Percentiles rank a stretch among this genome's conserved stretches.
These are phyloP conservation scores for Indicator maculatus DNA, from an alignment of 2,113 vertebrate genomes.

Conservation along the genomic window DNA sequence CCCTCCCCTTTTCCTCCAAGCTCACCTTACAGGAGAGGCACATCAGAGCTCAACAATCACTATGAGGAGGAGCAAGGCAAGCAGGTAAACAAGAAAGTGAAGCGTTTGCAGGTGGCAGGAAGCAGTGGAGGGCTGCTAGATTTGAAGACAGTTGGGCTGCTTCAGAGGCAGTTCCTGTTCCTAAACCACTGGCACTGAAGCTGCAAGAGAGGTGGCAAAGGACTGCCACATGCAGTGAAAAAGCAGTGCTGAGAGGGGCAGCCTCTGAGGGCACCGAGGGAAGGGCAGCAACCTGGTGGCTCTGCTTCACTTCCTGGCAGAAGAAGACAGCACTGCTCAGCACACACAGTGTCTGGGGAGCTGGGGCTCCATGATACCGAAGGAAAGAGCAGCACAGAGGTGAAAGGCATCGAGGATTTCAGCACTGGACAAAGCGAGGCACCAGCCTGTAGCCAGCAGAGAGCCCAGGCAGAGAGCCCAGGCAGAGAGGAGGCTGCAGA, in stretches of 20 bases:
- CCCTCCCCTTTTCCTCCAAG: accelerated
- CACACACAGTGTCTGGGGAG: neutral
- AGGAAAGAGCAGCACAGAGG: neutral
- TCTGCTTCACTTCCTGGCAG: neutral
- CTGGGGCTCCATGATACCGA: neutral
- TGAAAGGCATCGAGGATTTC: neutral
- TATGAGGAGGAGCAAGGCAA: neutral
- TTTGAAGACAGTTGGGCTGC: neutral
- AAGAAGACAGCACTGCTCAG: neutral
- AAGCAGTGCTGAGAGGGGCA: neutral
- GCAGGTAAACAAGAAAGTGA: neutral
- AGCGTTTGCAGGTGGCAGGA: neutral
- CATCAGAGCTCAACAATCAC: neutral
- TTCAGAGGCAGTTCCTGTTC: neutral
- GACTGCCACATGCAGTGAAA: neutral
- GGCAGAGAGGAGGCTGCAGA: neutral
- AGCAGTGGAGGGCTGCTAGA: neutral
- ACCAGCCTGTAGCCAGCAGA: neutral
- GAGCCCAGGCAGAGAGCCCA: neutral
- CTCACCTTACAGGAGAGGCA: neutral
- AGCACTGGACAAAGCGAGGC: neutral
- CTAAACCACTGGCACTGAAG: neutral
- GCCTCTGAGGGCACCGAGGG: neutral
- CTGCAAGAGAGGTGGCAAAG: neutral
- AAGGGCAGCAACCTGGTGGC: neutral